Percentiles rank a stretch among this genome's conserved stretches.
These are phyloP conservation scores for Zeuzera pyrina DNA, from an alignment of 2,888 invertebrate species.

Conservation along the genomic window DNA sequence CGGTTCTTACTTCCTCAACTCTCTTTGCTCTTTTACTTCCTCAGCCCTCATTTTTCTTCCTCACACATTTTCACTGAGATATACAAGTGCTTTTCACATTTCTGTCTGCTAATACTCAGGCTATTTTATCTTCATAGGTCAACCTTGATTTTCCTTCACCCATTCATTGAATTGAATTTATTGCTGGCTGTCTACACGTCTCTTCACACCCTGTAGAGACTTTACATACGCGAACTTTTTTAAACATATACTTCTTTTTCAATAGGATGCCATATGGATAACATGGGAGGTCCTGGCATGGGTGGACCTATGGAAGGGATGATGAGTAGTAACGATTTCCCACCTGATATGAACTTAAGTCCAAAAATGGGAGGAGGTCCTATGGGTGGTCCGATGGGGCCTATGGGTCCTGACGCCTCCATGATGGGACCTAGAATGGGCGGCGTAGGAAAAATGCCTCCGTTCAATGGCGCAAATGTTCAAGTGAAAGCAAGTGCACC, in stretches of 20 bases:
- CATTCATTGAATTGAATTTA: too few relatives aligned
- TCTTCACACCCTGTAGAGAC: too few relatives aligned
- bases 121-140: too few relatives aligned
- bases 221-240: too few relatives aligned
- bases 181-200: too few relatives aligned
- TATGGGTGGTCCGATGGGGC: constrained; percentile 68
- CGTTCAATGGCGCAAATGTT: constrained; percentile 80
- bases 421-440: constrained; percentile 80
- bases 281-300: constrained; percentile 66
- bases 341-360: constrained; percentile 73
- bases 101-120: too few relatives aligned
- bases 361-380: constrained; percentile 77
- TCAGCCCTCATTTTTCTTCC: too few relatives aligned
- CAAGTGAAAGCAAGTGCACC: constrained; percentile 97
- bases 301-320: constrained; percentile 68
- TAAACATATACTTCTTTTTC: constrained; percentile 5
- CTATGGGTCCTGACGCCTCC: constrained; percentile 67
- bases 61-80: too few relatives aligned
- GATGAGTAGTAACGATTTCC: constrained; percentile 67
- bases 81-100: too few relatives aligned
- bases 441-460: constrained; percentile 69
- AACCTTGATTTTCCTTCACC: too few relatives aligned
- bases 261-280: constrained; percentile 68
- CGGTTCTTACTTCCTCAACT: too few relatives aligned
- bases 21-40: too few relatives aligned